Evolutionary conservation across 2,888 invertebrate species (phyloP), one percentile per base, ranked within the genome.

Genomic region (Uropetala carovei): DNA sequence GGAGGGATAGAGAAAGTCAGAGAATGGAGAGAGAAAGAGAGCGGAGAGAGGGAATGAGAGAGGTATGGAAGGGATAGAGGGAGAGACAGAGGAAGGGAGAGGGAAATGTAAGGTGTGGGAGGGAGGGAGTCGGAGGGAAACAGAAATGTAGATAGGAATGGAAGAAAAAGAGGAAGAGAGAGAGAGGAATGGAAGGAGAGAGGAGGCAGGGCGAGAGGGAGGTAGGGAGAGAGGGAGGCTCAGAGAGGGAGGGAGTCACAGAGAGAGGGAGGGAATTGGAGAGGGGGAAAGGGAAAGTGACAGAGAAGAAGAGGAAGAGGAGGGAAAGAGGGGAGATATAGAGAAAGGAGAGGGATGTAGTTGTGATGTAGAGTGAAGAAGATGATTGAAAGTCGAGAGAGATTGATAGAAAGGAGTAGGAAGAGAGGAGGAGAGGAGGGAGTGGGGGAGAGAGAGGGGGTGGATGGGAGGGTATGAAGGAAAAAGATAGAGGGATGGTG

Each of bases 131-230:
- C 43, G 5, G 43, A 43, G 43, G 43, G 43, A 43, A 5, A 5
- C 43, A 43, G 43, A 43, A 5, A n/a, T n/a, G n/a, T n/a, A 43
- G 43, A 43, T 1, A 43, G 43, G 43, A 5, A 43, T 1, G 5
- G 43, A 43, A 5, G 43, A 1, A 43, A 27, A 75, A 75, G 94
- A 93, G 94, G 94, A 96, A 95, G 95, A 96, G 95, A 64, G 91
- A 94, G 94, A 96, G 95, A 93, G 95, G 94, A 95, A 93, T 96
- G 64, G 64, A 43, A 60, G 56, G 56, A 10, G 83, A n/a, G 64
- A 11, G 64, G 7, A 64, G 5, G 64, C 13, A 16, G 83, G 4
- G 18, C 8, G 16, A 43, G 83, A 10, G 83, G 83, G 13, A 0
- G 16, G 18, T 18, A 64, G 18, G 16, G 56, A n/a, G 56, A 56